Evolutionary conservation across 35 echinoderm and acorn worm species (phyloP).

Genomic region (Lytechinus variegatus): DNA sequence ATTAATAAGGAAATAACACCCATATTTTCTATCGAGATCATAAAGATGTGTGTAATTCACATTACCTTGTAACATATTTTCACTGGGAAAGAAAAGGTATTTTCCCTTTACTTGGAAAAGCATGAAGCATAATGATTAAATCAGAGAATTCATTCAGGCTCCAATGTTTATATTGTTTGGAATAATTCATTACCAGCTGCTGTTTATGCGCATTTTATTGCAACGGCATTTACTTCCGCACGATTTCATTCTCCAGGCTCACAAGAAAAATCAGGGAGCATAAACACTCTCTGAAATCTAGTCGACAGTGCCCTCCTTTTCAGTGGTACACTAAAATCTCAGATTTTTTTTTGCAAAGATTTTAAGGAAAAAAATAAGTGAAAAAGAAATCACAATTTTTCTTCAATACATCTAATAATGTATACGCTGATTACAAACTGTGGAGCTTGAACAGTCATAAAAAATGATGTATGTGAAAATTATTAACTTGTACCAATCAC

Average conservation of each 20-base stretch:
- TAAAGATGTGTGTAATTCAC: neutral
- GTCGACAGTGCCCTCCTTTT: neutral
- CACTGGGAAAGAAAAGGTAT: neutral
- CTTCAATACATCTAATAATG: no score
- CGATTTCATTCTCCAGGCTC: neutral
- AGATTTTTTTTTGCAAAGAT: neutral
- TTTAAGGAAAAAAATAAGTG: neutral
- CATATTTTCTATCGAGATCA: neutral
- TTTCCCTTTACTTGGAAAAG: neutral
- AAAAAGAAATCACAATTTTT: no score
- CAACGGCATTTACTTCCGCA: neutral
- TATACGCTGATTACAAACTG: no score
- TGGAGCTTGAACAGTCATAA: no score
- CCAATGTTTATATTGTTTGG: neutral
- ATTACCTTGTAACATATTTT: neutral
- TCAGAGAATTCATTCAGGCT: neutral
- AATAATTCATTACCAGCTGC: neutral
- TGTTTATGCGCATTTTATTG: neutral
- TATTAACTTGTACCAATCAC: no score
- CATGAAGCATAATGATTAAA: neutral
- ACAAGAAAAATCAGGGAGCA: neutral
- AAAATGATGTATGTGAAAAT: no score
- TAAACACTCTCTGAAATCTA: neutral
- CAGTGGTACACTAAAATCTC: neutral
- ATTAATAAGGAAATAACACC: no score